A percentile compares a stretch with the other conserved stretches of the same genome.
These are phyloP conservation scores for Aphelinus certus DNA, from an alignment of 1,140 invertebrate genomes.

Conservation along the genomic window DNA sequence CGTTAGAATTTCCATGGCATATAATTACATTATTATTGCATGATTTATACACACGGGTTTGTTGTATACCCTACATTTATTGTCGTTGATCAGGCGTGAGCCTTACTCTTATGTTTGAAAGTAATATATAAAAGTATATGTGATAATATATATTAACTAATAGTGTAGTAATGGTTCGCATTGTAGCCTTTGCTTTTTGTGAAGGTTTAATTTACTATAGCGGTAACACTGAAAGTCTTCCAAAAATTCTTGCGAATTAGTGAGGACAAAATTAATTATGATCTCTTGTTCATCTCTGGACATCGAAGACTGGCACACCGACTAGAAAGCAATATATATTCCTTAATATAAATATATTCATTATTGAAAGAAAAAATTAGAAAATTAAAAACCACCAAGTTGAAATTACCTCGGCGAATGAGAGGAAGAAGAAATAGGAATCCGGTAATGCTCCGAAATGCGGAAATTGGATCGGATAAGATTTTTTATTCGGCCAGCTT, in stretches of 20 bases:
- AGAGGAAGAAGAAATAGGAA: slow-evolving; percentile 15
- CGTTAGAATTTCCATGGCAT: too few species aligned
- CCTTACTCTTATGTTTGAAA: too few species aligned
- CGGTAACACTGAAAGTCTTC: slow-evolving; percentile 14
- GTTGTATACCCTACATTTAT: too few species aligned
- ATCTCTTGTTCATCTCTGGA: not conserved
- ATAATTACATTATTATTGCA: too few species aligned
- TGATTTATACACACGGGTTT: too few species aligned
- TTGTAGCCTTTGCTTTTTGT: not conserved
- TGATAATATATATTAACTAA: too few species aligned
- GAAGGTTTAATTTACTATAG: not conserved
- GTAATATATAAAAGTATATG: too few species aligned
- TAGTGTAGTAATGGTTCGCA: slow-evolving; percentile 17
- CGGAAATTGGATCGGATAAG: slow-evolving; percentile 18
- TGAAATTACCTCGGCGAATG: slow-evolving; percentile 30
- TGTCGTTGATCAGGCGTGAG: too few species aligned
- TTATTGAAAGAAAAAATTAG: too few species aligned
- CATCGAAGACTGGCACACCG: not conserved
- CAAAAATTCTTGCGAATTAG: slow-evolving; percentile 14
- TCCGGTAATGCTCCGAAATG: slow-evolving; percentile 24
- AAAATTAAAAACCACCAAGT: too few species aligned
- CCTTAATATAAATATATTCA: too few species aligned
- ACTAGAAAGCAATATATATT: not conserved
- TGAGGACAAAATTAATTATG: slow-evolving; percentile 9
- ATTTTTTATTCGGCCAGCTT: slow-evolving; percentile 13